Percentiles rank a stretch among this genome's conserved stretches.
phyloP scores from a whole-genome alignment of 2,888 invertebrate species.

The Druceiella hillmani region DNA sequence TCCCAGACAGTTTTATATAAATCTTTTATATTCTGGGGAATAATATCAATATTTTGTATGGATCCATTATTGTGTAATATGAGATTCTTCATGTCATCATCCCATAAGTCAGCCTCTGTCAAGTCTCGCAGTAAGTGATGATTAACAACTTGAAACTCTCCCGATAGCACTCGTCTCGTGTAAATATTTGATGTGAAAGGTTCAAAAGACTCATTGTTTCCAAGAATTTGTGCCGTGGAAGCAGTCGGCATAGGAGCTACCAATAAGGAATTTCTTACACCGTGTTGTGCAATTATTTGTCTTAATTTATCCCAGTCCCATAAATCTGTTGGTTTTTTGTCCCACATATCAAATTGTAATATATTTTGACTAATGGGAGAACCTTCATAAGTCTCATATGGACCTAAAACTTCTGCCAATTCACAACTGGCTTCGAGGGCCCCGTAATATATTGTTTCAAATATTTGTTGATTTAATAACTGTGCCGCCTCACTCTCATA shows the following conservation, averaged over 20 bases:
- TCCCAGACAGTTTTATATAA: constrained; percentile 98
- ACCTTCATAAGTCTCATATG: constrained; percentile 89
- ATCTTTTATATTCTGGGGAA: constrained; percentile 79
- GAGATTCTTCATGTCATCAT: constrained; percentile 91
- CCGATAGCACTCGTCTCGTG: constrained; percentile 86
- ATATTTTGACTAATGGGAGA: constrained; percentile 93
- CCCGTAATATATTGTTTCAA: constrained; percentile 97
- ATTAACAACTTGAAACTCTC: constrained; percentile 95
- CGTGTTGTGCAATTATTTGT: constrained; percentile 78
- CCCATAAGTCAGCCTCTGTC: constrained; percentile 88
- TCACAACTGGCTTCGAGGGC: constrained; percentile 95
- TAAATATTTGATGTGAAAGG: constrained; percentile 98
- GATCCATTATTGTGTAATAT: constrained; percentile 91
- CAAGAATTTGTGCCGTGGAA: constrained; percentile 97
- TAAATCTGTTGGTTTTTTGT: constrained; percentile 75
- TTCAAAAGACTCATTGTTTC: constrained; percentile 98
- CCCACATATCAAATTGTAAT: constrained; percentile 98
- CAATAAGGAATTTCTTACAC: constrained; percentile 88
- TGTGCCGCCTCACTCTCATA: constrained; percentile 87
- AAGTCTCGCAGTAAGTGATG: constrained; percentile 92
- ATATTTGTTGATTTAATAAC: constrained; percentile 88
- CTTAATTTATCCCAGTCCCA: constrained; percentile 89
- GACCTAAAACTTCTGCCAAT: constrained; percentile 75
- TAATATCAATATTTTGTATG: constrained; percentile 78
- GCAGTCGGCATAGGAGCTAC: constrained; percentile 99